Conservation (phyloP, 2,113 vertebrate genomes). For the Donacobius atricapilla region DNA sequence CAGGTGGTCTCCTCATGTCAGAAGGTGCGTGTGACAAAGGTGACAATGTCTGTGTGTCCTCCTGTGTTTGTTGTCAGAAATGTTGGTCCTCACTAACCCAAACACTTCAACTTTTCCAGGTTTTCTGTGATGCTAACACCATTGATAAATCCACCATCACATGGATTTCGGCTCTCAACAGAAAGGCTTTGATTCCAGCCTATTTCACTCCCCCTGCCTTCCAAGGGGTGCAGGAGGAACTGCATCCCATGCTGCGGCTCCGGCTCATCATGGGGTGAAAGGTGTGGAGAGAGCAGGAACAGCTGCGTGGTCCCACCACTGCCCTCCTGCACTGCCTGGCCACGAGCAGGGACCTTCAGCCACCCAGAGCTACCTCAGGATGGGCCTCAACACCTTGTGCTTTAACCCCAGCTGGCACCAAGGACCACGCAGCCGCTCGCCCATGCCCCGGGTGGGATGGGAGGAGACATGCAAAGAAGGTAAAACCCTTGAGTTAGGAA, state of each 20-base stretch:
- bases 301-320: accelerated
- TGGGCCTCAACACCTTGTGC: accelerated
- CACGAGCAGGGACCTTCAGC: background rate
- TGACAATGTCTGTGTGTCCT: background rate
- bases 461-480: background rate
- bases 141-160: background rate
- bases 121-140: background rate
- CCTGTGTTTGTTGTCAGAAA: background rate
- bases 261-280: accelerated
- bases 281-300: background rate
- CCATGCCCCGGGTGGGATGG: accelerated
- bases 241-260: accelerated
- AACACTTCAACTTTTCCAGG: background rate
- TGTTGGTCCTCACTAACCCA: background rate
- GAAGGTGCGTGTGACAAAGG: background rate
- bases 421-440: accelerated
- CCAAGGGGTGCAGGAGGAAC: background rate
- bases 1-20: background rate
- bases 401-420: background rate
- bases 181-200: background rate
- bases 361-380: accelerated
- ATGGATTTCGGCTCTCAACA: background rate
- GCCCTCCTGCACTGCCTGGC: background rate
- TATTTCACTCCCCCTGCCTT: background rate
- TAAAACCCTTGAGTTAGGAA: background rate